Conservation (phyloP, 2,888 invertebrate genomes). For the Andrena marginata region DNA sequence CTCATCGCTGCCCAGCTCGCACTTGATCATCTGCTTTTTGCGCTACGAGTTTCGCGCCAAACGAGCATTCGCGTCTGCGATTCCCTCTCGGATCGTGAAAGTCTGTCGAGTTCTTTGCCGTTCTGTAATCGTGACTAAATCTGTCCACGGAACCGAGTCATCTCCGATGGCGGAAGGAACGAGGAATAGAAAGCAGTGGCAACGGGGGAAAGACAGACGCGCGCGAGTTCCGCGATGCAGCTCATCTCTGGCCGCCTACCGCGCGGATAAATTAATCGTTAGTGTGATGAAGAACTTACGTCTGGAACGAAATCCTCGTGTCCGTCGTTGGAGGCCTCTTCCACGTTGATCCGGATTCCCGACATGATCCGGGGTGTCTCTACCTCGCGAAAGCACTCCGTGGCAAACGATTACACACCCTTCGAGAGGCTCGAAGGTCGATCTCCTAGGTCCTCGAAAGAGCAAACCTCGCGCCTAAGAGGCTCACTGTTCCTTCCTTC, state of each 20-base stretch:
- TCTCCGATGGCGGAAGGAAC: slow-evolving; percentile 64
- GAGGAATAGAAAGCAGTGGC: slow-evolving; percentile 70
- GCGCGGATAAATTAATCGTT: not conserved
- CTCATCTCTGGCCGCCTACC: not conserved
- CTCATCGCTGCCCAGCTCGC: no score
- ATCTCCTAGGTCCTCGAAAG: slow-evolving; percentile 47
- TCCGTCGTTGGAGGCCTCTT: slow-evolving; percentile 73
- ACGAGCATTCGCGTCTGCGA: not conserved
- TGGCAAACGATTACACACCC: slow-evolving; percentile 28
- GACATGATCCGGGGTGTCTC: slow-evolving; percentile 66
- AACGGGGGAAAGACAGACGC: slow-evolving; percentile 40
- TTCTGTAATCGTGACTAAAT: slow-evolving; percentile 56
- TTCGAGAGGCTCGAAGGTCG: slow-evolving; percentile 16
- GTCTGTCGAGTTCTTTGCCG: slow-evolving; percentile 41
- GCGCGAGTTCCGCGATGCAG: slow-evolving; percentile 62
- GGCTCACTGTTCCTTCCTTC: slow-evolving; percentile 10
- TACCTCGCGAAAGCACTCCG: slow-evolving; percentile 39
- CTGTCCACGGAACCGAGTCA: slow-evolving; percentile 35
- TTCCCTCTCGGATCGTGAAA: slow-evolving; percentile 48
- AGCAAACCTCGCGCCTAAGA: slow-evolving; percentile 39
- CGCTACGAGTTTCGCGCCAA: not conserved
- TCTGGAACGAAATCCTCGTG: slow-evolving; percentile 71
- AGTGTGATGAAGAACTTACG: slow-evolving; percentile 69
- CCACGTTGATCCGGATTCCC: slow-evolving; percentile 76
- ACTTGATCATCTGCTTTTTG: not conserved